Percentiles rank a stretch among this genome's conserved stretches.
These are phyloP conservation scores for Leptoclinus maculatus DNA, from an alignment of 2,797 vertebrate species.

Conservation along the genomic window DNA sequence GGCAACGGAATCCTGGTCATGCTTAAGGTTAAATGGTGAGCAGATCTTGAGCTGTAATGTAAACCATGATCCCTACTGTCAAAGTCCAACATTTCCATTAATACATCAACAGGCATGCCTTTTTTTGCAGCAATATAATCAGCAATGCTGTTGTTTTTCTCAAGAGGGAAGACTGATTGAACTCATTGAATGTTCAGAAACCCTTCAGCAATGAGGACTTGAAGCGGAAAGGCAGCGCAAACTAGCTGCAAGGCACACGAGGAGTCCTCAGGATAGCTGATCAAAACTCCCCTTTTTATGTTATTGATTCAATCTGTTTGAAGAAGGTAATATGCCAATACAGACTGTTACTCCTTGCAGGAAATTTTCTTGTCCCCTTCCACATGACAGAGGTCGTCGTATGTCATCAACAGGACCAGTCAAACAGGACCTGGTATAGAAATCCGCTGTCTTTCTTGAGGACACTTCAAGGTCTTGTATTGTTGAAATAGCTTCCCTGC, in stretches of 20 bases:
- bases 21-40: background rate
- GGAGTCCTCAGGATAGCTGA: background rate
- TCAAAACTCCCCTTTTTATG: background rate
- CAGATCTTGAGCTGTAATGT: background rate
- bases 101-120: background rate
- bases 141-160: background rate
- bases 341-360: background rate
- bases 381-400: constrained; percentile 19
- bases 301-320: background rate
- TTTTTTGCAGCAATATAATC: background rate
- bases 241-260: background rate
- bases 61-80: background rate
- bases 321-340: background rate
- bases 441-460: constrained; percentile 9
- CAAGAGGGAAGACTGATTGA: background rate
- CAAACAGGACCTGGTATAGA: background rate
- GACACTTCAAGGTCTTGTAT: constrained; percentile 28
- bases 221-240: background rate
- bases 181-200: background rate
- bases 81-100: background rate
- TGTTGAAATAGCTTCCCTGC: constrained; percentile 8
- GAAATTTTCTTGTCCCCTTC: background rate
- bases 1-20: background rate
- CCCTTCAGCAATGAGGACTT: background rate
- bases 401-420: constrained; percentile 19